Base-by-base conservation (phyloP, 2,888 invertebrate species). In the Drosophila suboccidentalis region DNA sequence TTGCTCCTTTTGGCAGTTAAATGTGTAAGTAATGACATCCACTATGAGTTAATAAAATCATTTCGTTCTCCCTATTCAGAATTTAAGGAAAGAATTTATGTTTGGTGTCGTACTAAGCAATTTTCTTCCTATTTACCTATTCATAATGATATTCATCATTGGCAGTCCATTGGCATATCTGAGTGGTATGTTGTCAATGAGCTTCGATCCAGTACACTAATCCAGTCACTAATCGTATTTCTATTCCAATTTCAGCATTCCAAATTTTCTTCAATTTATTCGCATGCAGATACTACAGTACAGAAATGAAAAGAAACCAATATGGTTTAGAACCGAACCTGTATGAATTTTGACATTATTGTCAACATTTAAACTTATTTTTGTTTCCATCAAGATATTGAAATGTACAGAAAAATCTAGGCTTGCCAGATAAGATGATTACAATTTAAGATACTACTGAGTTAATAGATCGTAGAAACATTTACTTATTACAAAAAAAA, bases 271-370 rank as follows among this genome's bases (percentile, higher is more conserved):
- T 36, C 11, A 15, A 36, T 5, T 8, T 36, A 26, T 46, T 57
- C 11, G n/a, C 57, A 10, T 36, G 44, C 44, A 36, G 57, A 57
- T 57, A 53, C 39, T 53, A 46, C 11, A 46, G 43, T 22, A 15
- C 43, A 1, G 5, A 17, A n/a, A 55, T 55, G 55, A 9, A 10
- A 5, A 3, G 4, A 55, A 19, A 43, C 34, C 32, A 19, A 17
- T 13, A 3, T 8, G 8, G 1, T 49, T 1, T 17, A n/a, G n/a
- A n/a, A n/a, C n/a, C n/a, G 38, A 41, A 1, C n/a, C n/a, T n/a
- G n/a, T 6, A 11, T 49, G 10, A 32, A 29, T 17, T 11, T 11
- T 5, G 4, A 5, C 17, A 9, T 6, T 11, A 17, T 10, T 41
- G 19, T 19, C 19, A 19, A 19, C 19, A 19, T 19, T 19, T 19